Evolutionary conservation across 2,797 vertebrate genomes (phyloP).

Genomic region (Tenualosa ilisha): DNA sequence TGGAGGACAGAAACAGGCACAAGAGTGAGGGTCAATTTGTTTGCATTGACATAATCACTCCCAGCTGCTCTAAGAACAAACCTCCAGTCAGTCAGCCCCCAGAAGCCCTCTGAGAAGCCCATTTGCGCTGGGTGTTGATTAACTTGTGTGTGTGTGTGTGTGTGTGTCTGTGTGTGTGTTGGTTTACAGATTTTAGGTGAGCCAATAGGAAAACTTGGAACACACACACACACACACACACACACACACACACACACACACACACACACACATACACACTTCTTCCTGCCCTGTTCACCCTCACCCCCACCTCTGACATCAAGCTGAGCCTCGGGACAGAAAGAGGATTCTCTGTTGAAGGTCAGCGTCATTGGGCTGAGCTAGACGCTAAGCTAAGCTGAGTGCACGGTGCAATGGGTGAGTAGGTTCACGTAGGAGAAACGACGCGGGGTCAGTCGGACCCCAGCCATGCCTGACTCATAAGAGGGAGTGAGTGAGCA

Average conservation of each 20-base stretch:
- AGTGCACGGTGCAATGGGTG: not conserved
- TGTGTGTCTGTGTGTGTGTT: not conserved
- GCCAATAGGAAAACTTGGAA: not conserved
- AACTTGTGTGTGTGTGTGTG: not conserved
- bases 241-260: not conserved
- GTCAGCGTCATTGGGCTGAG: not conserved
- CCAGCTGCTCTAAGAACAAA: not conserved
- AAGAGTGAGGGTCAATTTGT: not conserved
- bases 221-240: constrained; percentile 12
- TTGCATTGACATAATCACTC: not conserved
- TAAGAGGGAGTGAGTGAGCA: not conserved
- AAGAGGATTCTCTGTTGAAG: constrained; percentile 9
- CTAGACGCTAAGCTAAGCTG: constrained; percentile 4
- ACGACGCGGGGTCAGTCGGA: not conserved
- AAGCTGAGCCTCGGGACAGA: not conserved
- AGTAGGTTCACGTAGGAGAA: not conserved
- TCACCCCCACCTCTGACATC: not conserved
- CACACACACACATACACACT: not conserved
- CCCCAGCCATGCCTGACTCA: not conserved
- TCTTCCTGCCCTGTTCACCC: not conserved
- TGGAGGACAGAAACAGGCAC: not conserved
- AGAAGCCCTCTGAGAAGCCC: not conserved
- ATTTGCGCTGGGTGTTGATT: constrained; percentile 12
- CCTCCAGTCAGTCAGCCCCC: not conserved
- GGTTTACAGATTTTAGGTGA: not conserved